Evolutionary conservation across 2,113 vertebrate species (phyloP).

Genomic region (Hypanus sabinus): DNA sequence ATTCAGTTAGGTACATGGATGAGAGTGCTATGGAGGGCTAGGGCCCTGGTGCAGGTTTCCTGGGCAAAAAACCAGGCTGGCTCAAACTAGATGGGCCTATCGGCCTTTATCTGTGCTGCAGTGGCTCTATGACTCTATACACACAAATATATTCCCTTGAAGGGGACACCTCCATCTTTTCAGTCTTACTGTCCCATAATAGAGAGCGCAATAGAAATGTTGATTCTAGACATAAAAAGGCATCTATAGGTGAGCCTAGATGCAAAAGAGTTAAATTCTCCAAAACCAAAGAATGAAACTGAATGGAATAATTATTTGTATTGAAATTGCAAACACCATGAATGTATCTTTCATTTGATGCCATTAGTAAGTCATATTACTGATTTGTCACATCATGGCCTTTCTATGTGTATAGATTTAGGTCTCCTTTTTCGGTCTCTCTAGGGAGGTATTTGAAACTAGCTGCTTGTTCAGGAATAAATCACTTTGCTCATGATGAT

Average conservation of each 20-base stretch:
- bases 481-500: background rate
- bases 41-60: no score
- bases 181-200: background rate
- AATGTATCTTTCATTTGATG: background rate
- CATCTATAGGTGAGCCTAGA: background rate
- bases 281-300: background rate
- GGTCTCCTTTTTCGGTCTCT: background rate
- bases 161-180: background rate
- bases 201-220: background rate
- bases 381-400: conserved; percentile 5
- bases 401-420: background rate
- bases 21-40: no score
- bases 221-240: background rate
- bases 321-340: background rate
- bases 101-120: no score
- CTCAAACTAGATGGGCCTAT: no score
- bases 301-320: background rate
- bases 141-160: background rate
- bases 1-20: no score
- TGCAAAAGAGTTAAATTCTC: background rate
- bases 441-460: background rate
- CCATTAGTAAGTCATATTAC: background rate
- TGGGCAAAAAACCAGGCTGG: no score
- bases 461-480: conserved; percentile 25
- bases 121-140: no score